A percentile compares a stretch with the other conserved stretches of the same genome.
These are phyloP conservation scores for Epinephelus cyanopodus DNA, from an alignment of 2,113 vertebrate species.

Conservation along the genomic window DNA sequence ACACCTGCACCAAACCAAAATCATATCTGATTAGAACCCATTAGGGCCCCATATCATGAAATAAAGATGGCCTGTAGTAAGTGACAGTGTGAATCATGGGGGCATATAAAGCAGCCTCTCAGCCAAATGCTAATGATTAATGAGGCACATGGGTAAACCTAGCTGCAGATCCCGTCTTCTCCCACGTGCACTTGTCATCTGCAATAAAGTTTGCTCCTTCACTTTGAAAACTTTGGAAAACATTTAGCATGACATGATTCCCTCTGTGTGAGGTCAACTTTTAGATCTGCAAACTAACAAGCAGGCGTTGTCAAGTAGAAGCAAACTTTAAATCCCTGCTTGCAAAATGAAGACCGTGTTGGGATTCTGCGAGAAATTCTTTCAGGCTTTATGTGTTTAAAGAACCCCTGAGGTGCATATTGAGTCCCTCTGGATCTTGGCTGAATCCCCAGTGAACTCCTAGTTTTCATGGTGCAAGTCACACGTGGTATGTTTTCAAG, in stretches of 20 bases:
- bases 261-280: conserved; percentile 16
- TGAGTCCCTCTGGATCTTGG: conserved; percentile 48
- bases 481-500: conserved; percentile 76
- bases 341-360: not conserved
- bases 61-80: conserved; percentile 40
- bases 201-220: conserved; percentile 2
- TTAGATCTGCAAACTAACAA: conserved; percentile 1
- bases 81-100: conserved; percentile 55
- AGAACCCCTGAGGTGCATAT: conserved; percentile 15
- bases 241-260: conserved; percentile 2
- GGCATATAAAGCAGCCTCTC: conserved; percentile 50
- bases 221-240: not conserved
- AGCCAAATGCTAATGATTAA: conserved; percentile 62
- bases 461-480: conserved; percentile 62
- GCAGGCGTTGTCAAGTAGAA: not conserved
- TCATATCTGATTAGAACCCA: conserved; percentile 19
- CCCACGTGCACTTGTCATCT: conserved; percentile 36
- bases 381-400: conserved; percentile 6
- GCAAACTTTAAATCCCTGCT: not conserved
- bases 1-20: not conserved
- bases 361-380: not conserved
- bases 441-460: conserved; percentile 50
- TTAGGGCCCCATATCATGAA: conserved; percentile 11
- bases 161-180: conserved; percentile 10
- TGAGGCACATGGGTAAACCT: conserved; percentile 47